Evolutionary conservation across 2,113 vertebrate genomes (phyloP).

Genomic region (Dinomys branickii): DNA sequence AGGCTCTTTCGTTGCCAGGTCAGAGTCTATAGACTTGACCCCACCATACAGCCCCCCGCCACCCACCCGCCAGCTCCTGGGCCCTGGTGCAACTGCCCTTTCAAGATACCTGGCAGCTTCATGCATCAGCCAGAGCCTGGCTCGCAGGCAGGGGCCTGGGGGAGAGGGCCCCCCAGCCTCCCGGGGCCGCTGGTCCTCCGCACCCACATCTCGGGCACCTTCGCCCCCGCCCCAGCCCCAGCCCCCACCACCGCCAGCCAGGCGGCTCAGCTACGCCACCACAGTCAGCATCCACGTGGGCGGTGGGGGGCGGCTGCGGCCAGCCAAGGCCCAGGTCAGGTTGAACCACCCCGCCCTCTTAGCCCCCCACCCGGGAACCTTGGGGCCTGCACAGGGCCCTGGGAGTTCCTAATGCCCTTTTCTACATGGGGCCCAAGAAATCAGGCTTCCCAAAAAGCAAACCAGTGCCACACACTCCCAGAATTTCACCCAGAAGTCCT

Average conservation of each 20-base stretch:
- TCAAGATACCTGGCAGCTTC: conserved; percentile 90
- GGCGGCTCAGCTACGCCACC: conserved; percentile 92
- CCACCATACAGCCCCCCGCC: conserved; percentile 58
- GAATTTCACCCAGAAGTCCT: background rate
- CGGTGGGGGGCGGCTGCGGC: conserved; percentile 90
- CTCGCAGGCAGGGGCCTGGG: conserved; percentile 82
- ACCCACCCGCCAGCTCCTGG: conserved; percentile 72
- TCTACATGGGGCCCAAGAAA: conserved; percentile 22
- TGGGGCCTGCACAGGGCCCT: conserved; percentile 59
- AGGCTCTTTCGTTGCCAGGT: background rate
- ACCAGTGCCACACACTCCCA: background rate
- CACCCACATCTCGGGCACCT: conserved; percentile 83
- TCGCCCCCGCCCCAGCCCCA: conserved; percentile 76
- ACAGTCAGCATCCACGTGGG: conserved; percentile 94
- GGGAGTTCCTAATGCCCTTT: conserved; percentile 59
- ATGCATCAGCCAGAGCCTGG: conserved; percentile 90
- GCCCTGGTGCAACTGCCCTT: conserved; percentile 82
- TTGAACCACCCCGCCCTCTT: conserved; percentile 90
- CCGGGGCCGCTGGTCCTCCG: conserved; percentile 75
- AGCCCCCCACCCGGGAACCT: conserved; percentile 74
- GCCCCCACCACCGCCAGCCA: conserved; percentile 61
- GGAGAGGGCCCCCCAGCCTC: conserved; percentile 58
- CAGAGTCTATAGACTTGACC: conserved; percentile 56
- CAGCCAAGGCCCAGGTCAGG: conserved; percentile 93
- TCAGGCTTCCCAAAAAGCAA: background rate